phyloP scores from a whole-genome alignment of 2,797 vertebrate genomes.

The Pseudochaenichthys georgianus region DNA sequence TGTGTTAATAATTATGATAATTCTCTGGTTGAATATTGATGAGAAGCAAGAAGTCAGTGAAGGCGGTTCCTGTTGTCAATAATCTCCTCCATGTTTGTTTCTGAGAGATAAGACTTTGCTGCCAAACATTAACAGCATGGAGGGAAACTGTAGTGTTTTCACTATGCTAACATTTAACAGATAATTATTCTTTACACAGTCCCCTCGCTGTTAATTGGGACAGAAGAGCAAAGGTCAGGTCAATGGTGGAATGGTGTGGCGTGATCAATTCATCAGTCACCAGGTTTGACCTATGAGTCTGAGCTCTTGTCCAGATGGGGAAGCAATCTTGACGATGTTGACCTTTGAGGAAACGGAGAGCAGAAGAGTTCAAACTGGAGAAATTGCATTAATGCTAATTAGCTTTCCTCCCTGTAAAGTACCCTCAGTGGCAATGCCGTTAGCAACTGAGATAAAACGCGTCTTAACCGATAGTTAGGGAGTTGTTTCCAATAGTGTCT shows the following conservation, averaged over 20 bases:
- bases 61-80: not conserved
- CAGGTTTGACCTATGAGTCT: not conserved
- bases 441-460: not conserved
- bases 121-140: not conserved
- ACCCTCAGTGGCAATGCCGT: too few relatives aligned
- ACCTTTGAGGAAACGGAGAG: not conserved
- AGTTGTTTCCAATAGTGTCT: too few relatives aligned
- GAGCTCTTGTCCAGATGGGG: not conserved
- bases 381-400: not conserved
- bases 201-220: not conserved
- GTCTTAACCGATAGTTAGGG: not conserved
- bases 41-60: not conserved
- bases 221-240: not conserved
- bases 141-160: not conserved
- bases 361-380: not conserved
- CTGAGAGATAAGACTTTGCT: not conserved
- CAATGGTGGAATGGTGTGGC: not conserved
- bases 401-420: too few relatives aligned
- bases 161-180: not conserved
- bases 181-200: not conserved
- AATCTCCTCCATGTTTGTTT: not conserved
- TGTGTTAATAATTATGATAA: not conserved
- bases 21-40: constrained; percentile 18
- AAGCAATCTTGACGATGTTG: not conserved
- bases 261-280: not conserved